These are phyloP conservation scores for Cyanocitta stelleri DNA, from an alignment of 2,113 vertebrate species.

Conservation along the genomic window DNA sequence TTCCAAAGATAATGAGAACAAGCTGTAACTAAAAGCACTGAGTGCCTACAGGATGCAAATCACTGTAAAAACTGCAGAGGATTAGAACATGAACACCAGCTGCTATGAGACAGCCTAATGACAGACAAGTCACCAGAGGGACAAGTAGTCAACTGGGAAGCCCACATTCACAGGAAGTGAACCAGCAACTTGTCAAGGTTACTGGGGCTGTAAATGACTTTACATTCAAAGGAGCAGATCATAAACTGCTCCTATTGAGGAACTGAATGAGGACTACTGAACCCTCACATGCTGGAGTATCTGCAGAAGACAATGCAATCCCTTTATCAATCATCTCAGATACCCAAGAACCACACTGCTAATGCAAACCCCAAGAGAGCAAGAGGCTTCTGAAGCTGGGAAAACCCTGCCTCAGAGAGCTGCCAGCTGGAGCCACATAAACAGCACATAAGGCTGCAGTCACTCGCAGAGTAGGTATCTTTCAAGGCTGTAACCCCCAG, in stretches of 20 bases:
- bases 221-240: background rate
- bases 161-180: background rate
- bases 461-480: background rate
- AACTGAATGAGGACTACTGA: background rate
- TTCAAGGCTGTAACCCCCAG: background rate
- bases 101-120: background rate
- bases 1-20: constrained; percentile 59
- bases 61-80: constrained; percentile 34
- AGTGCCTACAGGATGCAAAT: constrained; percentile 37
- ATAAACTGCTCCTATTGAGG: background rate
- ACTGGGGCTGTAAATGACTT: background rate
- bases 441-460: background rate
- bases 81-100: constrained; percentile 22
- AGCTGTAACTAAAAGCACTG: constrained; percentile 48
- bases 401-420: background rate
- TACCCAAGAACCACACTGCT: background rate
- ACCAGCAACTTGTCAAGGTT: background rate
- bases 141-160: background rate
- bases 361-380: background rate
- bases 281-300: background rate
- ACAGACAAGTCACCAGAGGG: background rate
- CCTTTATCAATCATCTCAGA: background rate
- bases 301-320: background rate
- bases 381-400: background rate
- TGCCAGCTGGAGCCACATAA: background rate